Base-by-base conservation (phyloP, 1,140 invertebrate species). In the Aphelinus certus region DNA sequence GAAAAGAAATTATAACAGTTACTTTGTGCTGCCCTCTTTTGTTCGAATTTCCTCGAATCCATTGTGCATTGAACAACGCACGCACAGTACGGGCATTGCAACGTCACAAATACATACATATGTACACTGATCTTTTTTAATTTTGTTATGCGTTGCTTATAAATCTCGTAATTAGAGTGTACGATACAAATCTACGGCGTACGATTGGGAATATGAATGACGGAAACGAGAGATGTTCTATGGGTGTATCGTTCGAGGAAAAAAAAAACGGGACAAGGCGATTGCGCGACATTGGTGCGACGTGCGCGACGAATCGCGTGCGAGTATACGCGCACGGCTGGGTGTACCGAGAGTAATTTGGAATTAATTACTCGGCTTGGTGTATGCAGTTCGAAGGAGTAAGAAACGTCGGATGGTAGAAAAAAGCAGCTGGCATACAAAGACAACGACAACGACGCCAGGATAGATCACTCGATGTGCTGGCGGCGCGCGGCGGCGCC, bases 311-410 rank as follows among this genome's bases (percentile, higher is more conserved):
- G 56, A 69, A 69, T 75, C 69, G 46, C 58, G 43, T 5, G 0
- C n/a, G 57, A n/a, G 26, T 56, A 10, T 4, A 48, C 49, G 7
- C 2, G 61, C 7, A 6, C 58, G 43, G 26, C 46, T 9, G 1
- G 56, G 42, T 60, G 60, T 71, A 71, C 60, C 73, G 46, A 63
- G 57, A 57, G 61, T 60, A 58, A 75, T 69, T 69, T 46, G 61
- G 66, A 58, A 70, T 75, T 75, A 75, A 65, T 70, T 65, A 70
- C 56, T 63, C 58, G 0, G n/a, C 48, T n/a, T 53, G 7, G 7
- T 43, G 47, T 7, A 2, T 10, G 42, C 6, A 42, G 47, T 49
- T 26, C 47, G n/a, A 26, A 26, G 3, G 67, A 6, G 3, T 7
- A 55, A 48, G 61, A 26, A 48, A n/a, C 7, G 6, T 68, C 2